Base-by-base conservation (phyloP, 1,140 invertebrate species). In the Chironomus tepperi region DNA sequence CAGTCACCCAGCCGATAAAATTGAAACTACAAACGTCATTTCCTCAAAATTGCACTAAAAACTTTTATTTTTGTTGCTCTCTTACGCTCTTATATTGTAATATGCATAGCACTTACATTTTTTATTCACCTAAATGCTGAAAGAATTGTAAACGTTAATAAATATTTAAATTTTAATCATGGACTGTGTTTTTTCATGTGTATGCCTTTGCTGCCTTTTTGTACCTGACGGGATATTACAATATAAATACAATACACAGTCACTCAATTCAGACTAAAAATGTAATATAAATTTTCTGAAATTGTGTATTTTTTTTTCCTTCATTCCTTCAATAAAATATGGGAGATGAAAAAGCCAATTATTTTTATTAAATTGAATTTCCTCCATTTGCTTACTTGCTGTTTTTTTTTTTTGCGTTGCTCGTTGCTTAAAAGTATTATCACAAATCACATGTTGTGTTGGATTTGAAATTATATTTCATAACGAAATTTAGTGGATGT, bases 91-190 rank as follows among this genome's bases (percentile, higher is more conserved):
- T 34, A 5, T 34, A 34, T 34, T 34, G 24, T 34, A 34, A 34
- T 34, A 34, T 5, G 47, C 47, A 57, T 57, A 34, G 2, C 24
- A 34, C 24, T 34, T 57, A 57, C 12, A 57, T n/a, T 57, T 57
- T 57, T n/a, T n/a, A n/a, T 57, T 57, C 47, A 57, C 47, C 24
- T 34, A 34, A 34, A 34, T 57, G 47, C 47, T 57, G n/a, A 57
- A 57, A n/a, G 12, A 57, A 57, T 57, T 57, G 47, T 57, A 57
- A 57, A 57, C 47, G 47, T 57, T 57, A 57, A 57, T 57, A 57
- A 57, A 57, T 57, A 57, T 57, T 57, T 57, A 57, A 57, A 57
- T 57, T 57, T 57, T 57, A 57, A 57, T 57, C 47, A 57, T 57
- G 47, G 47, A 57, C 47, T 57, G 24, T 34, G 24, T 57, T 57